Conservation (phyloP, 1,140 invertebrate species). For the Zaprionus inermis region DNA sequence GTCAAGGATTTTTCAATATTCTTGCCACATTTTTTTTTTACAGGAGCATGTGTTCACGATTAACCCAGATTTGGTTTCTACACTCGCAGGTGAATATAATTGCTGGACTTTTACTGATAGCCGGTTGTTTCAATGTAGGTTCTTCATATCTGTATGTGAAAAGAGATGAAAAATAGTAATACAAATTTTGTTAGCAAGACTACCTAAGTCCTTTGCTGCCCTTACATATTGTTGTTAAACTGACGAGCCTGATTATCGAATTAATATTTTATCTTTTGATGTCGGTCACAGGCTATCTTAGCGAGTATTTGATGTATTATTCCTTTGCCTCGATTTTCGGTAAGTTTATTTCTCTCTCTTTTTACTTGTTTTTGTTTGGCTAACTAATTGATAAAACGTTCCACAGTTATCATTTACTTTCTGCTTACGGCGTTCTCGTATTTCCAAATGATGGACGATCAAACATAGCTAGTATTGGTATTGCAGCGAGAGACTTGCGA, state of each 20-base stretch:
- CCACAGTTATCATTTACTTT: constrained; percentile 19
- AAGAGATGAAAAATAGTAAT: background rate
- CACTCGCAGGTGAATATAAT: constrained; percentile 4
- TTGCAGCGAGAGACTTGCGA: background rate
- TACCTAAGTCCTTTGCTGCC: constrained; percentile 25
- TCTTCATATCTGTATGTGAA: background rate
- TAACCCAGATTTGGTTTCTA: constrained; percentile 10
- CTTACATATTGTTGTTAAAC: constrained; percentile 43
- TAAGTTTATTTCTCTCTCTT: constrained; percentile 19
- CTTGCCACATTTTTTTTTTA: background rate
- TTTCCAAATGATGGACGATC: constrained; percentile 14
- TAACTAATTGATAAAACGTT: background rate
- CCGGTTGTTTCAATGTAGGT: constrained; percentile 19
- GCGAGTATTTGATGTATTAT: background rate
- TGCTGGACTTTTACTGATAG: constrained; percentile 12
- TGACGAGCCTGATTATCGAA: constrained; percentile 34
- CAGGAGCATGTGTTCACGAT: background rate
- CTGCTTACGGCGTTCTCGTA: constrained; percentile 10
- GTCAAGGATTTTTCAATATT: background rate
- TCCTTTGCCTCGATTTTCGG: constrained; percentile 24
- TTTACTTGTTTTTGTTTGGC: background rate
- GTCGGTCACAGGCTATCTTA: background rate
- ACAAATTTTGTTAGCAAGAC: background rate
- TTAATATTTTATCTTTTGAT: constrained; percentile 36
- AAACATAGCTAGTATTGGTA: background rate